These are phyloP conservation scores for Deladenus siricidicola DNA, from an alignment of 2,888 invertebrate species.

Conservation along the genomic window DNA sequence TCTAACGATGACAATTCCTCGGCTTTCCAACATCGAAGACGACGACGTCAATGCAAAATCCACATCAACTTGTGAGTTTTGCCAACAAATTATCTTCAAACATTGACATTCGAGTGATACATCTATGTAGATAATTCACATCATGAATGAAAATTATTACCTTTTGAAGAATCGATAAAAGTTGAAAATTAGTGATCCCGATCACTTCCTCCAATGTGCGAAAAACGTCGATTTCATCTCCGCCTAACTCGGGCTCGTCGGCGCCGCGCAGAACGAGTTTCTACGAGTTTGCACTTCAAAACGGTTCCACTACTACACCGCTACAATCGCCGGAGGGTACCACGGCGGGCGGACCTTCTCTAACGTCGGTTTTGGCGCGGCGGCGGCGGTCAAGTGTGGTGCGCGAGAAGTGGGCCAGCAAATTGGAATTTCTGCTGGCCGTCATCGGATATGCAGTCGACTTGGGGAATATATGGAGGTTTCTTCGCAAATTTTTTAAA, in stretches of 20 bases:
- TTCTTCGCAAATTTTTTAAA: slow-evolving; percentile 40
- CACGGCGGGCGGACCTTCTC: not conserved
- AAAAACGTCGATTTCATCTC: too few species aligned
- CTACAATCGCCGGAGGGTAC: not conserved
- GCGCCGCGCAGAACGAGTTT: not conserved
- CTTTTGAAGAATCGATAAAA: too few species aligned
- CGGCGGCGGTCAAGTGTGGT: slow-evolving; percentile 21
- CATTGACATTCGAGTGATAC: too few species aligned
- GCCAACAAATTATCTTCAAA: too few species aligned
- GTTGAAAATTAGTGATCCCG: too few species aligned
- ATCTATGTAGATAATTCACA: too few species aligned
- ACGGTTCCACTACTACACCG: not conserved
- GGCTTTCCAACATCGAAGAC: not conserved
- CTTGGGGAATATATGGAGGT: slow-evolving; percentile 50
- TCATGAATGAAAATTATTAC: too few species aligned
- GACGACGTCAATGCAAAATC: not conserved
- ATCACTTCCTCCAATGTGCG: too few species aligned
- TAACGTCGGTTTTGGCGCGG: slow-evolving; percentile 8
- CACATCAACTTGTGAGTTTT: not conserved
- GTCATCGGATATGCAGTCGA: slow-evolving; percentile 49
- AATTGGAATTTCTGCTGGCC: slow-evolving; percentile 49
- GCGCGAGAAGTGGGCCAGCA: slow-evolving; percentile 46
- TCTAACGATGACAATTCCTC: not conserved
- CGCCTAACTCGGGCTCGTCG: not conserved
- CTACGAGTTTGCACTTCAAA: not conserved